Evolutionary conservation across 2,113 vertebrate genomes (phyloP).

Genomic region (Callithrix jacchus): DNA sequence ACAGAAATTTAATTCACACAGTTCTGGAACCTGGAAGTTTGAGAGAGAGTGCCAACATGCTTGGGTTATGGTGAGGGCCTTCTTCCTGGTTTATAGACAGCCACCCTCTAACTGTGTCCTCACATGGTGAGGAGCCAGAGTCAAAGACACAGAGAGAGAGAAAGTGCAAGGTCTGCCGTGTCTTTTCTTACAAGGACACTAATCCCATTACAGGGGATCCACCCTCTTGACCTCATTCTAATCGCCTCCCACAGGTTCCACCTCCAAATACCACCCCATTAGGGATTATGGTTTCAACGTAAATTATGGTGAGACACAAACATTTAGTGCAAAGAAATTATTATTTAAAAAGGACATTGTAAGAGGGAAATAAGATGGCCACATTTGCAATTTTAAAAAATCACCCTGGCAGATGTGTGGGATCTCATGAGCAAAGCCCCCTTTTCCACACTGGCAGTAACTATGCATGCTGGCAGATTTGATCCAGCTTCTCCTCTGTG

Average conservation of each 20-base stretch:
- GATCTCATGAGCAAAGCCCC: not conserved
- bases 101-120: not conserved
- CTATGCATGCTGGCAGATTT: not conserved
- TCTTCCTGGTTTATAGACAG: not conserved
- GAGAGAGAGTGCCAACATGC: not conserved
- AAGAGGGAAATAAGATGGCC: not conserved
- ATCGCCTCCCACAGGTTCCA: not conserved
- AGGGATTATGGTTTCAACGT: not conserved
- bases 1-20: not conserved
- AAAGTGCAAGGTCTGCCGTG: fast-evolving
- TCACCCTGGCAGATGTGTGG: not conserved
- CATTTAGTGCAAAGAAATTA: not conserved
- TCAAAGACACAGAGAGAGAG: not conserved
- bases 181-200: not conserved
- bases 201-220: not conserved
- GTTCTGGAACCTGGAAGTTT: not conserved
- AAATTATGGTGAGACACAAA: not conserved
- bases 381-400: not conserved
- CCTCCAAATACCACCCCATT: not conserved
- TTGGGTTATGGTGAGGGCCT: not conserved
- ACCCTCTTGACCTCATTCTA: not conserved
- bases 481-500: fast-evolving
- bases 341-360: not conserved
- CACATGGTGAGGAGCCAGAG: not conserved
- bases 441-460: not conserved